phyloP scores from a whole-genome alignment of 2,888 invertebrate species.

The Willowsia nigromaculata region DNA sequence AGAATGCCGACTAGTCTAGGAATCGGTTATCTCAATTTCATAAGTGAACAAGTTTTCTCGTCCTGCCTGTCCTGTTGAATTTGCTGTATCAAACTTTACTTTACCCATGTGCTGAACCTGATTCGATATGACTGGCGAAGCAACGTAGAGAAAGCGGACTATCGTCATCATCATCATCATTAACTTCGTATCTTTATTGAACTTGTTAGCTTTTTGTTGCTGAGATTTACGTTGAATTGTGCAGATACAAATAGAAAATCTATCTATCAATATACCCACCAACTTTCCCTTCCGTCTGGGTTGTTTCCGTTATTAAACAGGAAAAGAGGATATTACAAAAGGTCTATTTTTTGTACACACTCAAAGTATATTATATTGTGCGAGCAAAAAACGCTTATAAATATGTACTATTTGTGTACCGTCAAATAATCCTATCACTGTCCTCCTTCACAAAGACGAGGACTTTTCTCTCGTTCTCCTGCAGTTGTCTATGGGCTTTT shows the following conservation, averaged over 20 bases:
- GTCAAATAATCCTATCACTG: conserved; percentile 40
- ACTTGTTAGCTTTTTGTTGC: conserved; percentile 46
- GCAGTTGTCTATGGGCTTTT: conserved; percentile 22
- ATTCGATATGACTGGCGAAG: conserved; percentile 8
- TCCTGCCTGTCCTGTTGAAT: conserved; percentile 17
- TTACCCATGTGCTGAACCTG: not conserved
- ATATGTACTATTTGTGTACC: not conserved
- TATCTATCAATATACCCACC: not conserved
- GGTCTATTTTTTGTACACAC: not conserved
- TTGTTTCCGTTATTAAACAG: conserved; percentile 20
- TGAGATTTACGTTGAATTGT: conserved; percentile 27
- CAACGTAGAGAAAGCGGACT: not conserved
- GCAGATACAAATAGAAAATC: not conserved
- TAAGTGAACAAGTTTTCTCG: conserved; percentile 25
- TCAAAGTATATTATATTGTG: not conserved
- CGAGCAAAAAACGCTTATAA: not conserved
- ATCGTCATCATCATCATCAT: not conserved
- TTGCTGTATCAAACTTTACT: conserved; percentile 16
- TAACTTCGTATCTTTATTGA: conserved; percentile 31
- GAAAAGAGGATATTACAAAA: conserved; percentile 11
- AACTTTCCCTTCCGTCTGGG: conserved; percentile 10
- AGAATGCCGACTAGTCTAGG: not conserved
- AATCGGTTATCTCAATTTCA: conserved; percentile 36
- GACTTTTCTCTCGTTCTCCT: not conserved
- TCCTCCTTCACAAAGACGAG: not conserved